Evolutionary conservation across 2,888 invertebrate species (phyloP).

Genomic region (Lasiommata megera): DNA sequence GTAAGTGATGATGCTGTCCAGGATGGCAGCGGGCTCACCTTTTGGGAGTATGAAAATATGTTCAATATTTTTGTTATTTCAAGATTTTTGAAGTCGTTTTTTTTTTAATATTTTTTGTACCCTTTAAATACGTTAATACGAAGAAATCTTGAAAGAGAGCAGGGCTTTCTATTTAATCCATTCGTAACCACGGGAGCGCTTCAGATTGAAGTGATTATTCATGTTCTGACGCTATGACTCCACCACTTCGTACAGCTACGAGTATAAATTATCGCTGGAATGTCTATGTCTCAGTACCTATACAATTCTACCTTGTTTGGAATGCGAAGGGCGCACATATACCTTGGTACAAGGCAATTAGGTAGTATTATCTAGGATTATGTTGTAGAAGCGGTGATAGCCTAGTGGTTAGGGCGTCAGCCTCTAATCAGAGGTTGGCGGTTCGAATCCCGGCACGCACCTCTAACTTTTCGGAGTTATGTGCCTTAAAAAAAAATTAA

Average conservation of each 20-base stretch:
- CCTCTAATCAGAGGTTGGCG: not conserved
- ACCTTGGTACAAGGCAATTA: not conserved
- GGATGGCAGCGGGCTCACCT: no score
- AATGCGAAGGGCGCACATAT: conserved; percentile 5
- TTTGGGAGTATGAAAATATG: no score
- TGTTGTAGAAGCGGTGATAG: not conserved
- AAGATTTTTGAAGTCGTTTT: not conserved
- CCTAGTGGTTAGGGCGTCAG: not conserved
- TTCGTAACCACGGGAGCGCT: conserved; percentile 19
- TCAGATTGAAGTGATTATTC: conserved; percentile 32
- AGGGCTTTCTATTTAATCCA: conserved; percentile 18
- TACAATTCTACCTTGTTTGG: conserved; percentile 8
- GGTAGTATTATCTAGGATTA: not conserved
- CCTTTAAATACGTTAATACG: not conserved
- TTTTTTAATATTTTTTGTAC: not conserved
- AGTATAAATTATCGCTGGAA: conserved; percentile 19
- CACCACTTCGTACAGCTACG: conserved; percentile 19
- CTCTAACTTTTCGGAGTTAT: no score
- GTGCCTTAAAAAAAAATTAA: no score
- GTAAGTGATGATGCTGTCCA: no score
- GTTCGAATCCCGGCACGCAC: not conserved
- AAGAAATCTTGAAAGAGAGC: conserved; percentile 9
- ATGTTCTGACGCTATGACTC: conserved; percentile 28
- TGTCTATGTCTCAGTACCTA: conserved; percentile 11
- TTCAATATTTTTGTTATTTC: no score